Evolutionary conservation across 1,140 invertebrate genomes (phyloP), one percentile per base, ranked within the genome.

Genomic region (Drosophila sproati): DNA sequence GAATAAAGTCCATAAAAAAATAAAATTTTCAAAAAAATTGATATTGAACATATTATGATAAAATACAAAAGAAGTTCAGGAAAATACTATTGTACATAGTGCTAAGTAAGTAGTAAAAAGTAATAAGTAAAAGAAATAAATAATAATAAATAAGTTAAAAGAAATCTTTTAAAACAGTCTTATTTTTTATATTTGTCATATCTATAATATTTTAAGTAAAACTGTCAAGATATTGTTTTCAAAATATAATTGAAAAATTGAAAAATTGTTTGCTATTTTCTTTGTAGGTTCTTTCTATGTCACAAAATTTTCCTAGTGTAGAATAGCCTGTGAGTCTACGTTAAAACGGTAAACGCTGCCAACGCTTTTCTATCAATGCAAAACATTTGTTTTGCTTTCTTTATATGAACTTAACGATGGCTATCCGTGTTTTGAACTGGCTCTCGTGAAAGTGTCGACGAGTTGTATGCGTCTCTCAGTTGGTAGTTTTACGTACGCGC

Each of bases 371-470:
- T 51, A 71, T 64, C 37, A 39, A 48, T 37, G 39, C 67, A 71
- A 39, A 37, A 63, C 57, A 72, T 64, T 64, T 45, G 54, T 64
- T 73, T 71, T 56, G 67, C 71, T 51, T 60, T 73, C 64, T 69
- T 45, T 63, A 28, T 57, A 39, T 75, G 56, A 80, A 73, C 73
- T 77, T 80, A 73, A 77, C 62, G 67, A 68, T 50, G 59, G n/a
- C 20, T 41, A 31, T 43, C 29, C 35, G 54, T 59, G 51, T 28
- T 20, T 47, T 35, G 8, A 45, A 43, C 3, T 41, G 39, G 2
- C 43, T 34, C 29, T 39, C n/a, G 62, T 57, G 31, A 7, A 28
- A 59, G 52, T 52, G 70, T 56, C 37, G 48, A 73, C n/a, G 48
- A n/a, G 32, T 4, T 47, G 8, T 28, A 35, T 8, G 20, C 6